Evolutionary conservation across 2,113 vertebrate species (phyloP).

Genomic region (Pelodiscus sinensis): DNA sequence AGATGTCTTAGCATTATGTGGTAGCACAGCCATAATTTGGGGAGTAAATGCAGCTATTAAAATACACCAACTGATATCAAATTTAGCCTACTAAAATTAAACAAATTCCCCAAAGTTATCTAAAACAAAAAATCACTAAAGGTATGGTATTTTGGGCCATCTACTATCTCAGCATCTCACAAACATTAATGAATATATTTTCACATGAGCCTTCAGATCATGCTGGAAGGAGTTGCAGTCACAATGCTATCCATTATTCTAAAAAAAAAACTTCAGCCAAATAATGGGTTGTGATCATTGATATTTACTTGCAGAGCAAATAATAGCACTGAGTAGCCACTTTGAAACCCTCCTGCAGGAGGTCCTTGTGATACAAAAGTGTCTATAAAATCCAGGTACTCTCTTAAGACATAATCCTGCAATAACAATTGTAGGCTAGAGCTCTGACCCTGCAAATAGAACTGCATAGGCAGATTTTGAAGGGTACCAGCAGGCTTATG

Average conservation of each 20-base stretch:
- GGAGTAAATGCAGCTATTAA: background rate
- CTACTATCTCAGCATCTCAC: background rate
- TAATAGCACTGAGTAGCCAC: background rate
- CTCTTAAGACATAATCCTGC: background rate
- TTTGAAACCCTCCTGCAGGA: background rate
- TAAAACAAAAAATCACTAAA: background rate
- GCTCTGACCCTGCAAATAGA: background rate
- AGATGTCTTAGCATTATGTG: background rate
- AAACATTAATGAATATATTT: background rate
- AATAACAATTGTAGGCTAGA: background rate
- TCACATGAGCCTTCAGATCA: background rate
- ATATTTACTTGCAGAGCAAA: background rate
- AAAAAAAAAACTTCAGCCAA: background rate
- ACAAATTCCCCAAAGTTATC: background rate
- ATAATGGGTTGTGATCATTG: background rate
- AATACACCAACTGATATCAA: background rate
- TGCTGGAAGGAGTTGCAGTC: background rate
- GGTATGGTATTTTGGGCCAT: background rate
- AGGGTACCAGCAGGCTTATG: background rate
- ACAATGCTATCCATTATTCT: background rate
- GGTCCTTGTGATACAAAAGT: background rate
- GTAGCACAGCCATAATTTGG: background rate
- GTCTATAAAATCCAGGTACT: background rate
- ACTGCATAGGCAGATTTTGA: background rate
- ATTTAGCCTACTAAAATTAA: background rate